Conservation (phyloP, 1,140 invertebrate species). For the Brachionus angularis region DNA sequence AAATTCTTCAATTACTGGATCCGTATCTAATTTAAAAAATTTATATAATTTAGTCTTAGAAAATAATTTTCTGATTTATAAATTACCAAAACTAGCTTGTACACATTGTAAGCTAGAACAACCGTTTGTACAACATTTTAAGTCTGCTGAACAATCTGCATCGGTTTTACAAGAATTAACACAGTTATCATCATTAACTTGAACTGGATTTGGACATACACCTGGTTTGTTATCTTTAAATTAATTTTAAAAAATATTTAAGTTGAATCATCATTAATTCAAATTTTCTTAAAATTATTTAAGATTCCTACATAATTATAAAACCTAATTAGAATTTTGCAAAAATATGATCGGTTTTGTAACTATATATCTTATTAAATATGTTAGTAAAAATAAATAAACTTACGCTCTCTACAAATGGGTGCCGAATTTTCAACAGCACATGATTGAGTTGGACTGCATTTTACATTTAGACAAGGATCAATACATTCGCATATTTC, state of each 20-base stretch:
- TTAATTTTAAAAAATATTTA: neutral
- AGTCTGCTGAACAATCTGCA: conserved; percentile 1
- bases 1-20: conserved; percentile 29
- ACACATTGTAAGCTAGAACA: conserved; percentile 19
- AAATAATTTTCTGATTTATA: neutral
- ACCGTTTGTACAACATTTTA: neutral
- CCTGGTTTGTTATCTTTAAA: conserved; percentile 17
- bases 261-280: too few relatives aligned
- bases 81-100: conserved; percentile 3
- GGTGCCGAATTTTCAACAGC: neutral
- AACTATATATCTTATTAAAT: too few relatives aligned
- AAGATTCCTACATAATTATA: neutral
- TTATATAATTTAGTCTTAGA: neutral
- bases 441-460: neutral
- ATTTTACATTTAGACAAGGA: conserved; percentile 19
- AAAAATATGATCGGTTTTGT: too few relatives aligned
- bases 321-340: neutral
- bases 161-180: neutral
- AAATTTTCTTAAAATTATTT: neutral
- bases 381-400: too few relatives aligned
- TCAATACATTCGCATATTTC: conserved; percentile 38
- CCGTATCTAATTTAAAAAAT: conserved; percentile 6
- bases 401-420: conserved; percentile 1
- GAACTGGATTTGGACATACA: neutral
- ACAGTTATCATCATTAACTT: neutral